Conservation (phyloP, 37 sponge, comb jelly and placozoan species). For the Ephydatia muelleri region DNA sequence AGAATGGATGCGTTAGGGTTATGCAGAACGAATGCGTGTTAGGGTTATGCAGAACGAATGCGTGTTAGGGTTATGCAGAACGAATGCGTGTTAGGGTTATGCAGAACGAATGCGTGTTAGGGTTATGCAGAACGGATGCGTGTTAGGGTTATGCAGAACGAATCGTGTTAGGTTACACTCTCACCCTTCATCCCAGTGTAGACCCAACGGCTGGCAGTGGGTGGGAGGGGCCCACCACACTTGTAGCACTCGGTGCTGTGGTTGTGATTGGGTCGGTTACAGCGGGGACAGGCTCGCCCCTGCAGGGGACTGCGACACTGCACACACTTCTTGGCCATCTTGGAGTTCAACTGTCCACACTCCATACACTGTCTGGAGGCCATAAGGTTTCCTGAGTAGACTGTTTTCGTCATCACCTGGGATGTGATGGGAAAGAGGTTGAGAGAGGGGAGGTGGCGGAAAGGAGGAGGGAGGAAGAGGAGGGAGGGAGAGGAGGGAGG, state of each 20-base stretch:
- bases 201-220: constrained; percentile 41
- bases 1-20: too few relatives aligned
- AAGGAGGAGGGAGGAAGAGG: too few relatives aligned
- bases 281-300: constrained; percentile 50
- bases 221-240: constrained; percentile 63
- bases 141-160: too few relatives aligned
- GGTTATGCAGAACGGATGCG: too few relatives aligned
- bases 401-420: constrained; percentile 26
- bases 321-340: constrained; percentile 78
- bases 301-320: constrained; percentile 35
- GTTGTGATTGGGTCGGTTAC: constrained; percentile 72
- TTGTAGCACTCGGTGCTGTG: constrained; percentile 70
- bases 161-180: too few relatives aligned
- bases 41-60: too few relatives aligned
- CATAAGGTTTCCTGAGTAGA: constrained; percentile 19
- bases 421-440: background rate
- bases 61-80: too few relatives aligned
- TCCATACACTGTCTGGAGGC: constrained; percentile 55
- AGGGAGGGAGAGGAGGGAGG: too few relatives aligned
- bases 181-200: constrained; percentile 22
- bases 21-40: too few relatives aligned
- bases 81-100: too few relatives aligned
- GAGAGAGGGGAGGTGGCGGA: background rate
- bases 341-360: constrained; percentile 58
- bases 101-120: too few relatives aligned